Evolutionary conservation across 2,113 vertebrate species (phyloP).

Genomic region (Cettia cetti): DNA sequence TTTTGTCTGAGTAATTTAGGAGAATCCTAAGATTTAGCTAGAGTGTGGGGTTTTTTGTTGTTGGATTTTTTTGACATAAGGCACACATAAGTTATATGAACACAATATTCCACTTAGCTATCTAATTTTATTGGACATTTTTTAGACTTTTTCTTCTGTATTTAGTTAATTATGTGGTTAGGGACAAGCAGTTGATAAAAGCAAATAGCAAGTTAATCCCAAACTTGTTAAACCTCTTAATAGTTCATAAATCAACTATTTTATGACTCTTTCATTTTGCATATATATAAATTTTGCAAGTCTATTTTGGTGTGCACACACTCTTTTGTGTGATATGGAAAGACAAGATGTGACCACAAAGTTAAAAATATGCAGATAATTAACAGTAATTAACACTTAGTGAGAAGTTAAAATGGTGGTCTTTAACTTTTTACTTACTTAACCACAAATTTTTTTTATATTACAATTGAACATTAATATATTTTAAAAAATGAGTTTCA

Average conservation of each 20-base stretch:
- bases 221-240: neutral
- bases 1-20: neutral
- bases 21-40: neutral
- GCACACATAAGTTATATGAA: neutral
- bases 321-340: neutral
- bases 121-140: neutral
- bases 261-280: neutral
- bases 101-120: neutral
- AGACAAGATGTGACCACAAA: neutral
- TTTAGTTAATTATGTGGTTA: neutral
- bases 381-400: neutral
- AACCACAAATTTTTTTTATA: neutral
- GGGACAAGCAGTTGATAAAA: neutral
- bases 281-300: neutral
- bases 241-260: neutral
- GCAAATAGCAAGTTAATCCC: neutral
- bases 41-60: fast-evolving
- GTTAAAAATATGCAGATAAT: neutral
- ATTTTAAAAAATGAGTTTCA: neutral
- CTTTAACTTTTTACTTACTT: neutral
- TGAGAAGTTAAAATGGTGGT: neutral
- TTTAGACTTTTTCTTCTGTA: neutral
- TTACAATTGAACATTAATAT: neutral
- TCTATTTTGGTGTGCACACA: neutral
- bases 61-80: neutral